A percentile compares a stretch with the other conserved stretches of the same genome.
These are phyloP conservation scores for Zapus hudsonius DNA, from an alignment of 2,113 vertebrate genomes.

Conservation along the genomic window DNA sequence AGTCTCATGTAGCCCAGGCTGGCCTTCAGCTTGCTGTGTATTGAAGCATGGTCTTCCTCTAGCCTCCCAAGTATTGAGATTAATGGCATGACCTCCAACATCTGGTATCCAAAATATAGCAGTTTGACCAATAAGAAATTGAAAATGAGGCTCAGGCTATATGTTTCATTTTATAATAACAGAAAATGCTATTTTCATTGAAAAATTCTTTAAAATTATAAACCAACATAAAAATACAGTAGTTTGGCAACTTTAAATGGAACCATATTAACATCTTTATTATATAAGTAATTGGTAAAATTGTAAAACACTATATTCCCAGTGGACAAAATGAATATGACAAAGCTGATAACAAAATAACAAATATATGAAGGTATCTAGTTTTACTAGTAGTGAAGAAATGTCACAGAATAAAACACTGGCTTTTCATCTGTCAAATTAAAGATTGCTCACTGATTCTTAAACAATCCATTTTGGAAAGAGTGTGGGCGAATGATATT, in stretches of 20 bases:
- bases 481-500: neutral
- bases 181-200: conserved; percentile 23
- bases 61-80: neutral
- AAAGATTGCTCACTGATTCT: neutral
- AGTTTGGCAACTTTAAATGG: neutral
- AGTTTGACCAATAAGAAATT: neutral
- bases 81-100: neutral
- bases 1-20: too few relatives aligned
- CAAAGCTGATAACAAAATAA: neutral
- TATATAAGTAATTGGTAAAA: conserved; percentile 42
- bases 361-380: neutral
- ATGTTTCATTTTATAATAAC: neutral
- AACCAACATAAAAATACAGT: conserved; percentile 25
- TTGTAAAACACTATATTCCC: neutral
- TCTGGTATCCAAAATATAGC: neutral
- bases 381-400: conserved; percentile 17
- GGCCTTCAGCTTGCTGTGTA: too few relatives aligned
- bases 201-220: neutral
- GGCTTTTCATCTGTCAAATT: conserved; percentile 55
- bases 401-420: neutral
- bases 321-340: too few relatives aligned
- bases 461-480: conserved; percentile 33
- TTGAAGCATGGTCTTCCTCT: neutral
- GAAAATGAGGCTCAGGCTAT: neutral
- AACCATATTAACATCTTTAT: conserved; percentile 4